Evolutionary conservation across 2,113 vertebrate genomes (phyloP), one percentile per base, ranked within the genome.

Genomic region (Phodopus roborovskii): DNA sequence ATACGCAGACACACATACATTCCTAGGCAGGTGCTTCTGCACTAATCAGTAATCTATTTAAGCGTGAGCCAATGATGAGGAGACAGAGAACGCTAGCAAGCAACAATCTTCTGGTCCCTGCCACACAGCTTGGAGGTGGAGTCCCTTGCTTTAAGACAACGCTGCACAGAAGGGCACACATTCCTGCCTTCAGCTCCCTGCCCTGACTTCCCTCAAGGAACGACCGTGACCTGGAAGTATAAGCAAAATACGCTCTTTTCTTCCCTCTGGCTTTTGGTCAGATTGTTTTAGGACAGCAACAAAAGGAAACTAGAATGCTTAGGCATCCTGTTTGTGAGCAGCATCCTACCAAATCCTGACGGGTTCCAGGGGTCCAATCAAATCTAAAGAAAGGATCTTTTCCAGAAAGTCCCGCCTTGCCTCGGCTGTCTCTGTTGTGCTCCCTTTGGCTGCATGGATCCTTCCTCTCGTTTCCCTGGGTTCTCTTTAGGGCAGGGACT

Each of bases 401-500:
- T 16, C 19, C 30, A 82, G 28, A 26, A 64, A 33, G 30, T 3
- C 9, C 36, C 3, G 4, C 28, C 3, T 9, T 45, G 4, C 11
- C 19, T 24, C 48, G 10, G 3, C 0, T 17, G 50, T 36, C 28
- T 28, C 5, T 15, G 20, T 0, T 19, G 20, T 6, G 19, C 5
- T 68, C 39, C 13, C 4, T 12, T 10, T 6, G 13, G 1, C 60
- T 42, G 13, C 6, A 2, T 33, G 26, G 5, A 36, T 24, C 26
- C 84, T 58, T 39, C 26, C 84, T 58, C 33, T 28, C 15, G 70
- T 71, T 53, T 48, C 33, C 48, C 48, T 12, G 39, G 12, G 39
- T 39, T 70, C 10, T 82, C 39, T 74, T 58, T 64, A 24, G 22
- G 56, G 8, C 60, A 84, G 20, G 60, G 60, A 66, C n/a, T 42